Evolutionary conservation across 2,797 vertebrate species (phyloP).

Genomic region (Pachyuromys duprasi): DNA sequence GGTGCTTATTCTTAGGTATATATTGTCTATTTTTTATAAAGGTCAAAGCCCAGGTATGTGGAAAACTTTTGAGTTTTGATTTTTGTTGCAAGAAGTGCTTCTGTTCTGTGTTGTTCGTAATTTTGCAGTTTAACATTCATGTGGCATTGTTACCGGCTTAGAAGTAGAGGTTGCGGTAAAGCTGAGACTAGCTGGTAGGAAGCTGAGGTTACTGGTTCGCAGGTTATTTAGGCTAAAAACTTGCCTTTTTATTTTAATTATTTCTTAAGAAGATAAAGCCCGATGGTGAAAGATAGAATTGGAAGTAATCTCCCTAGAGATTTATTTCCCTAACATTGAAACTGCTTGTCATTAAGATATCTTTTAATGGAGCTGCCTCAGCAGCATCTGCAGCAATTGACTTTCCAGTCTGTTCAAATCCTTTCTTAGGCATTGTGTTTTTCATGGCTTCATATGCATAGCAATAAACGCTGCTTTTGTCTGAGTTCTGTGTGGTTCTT

Average conservation of each 20-base stretch:
- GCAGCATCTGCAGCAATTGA: not conserved
- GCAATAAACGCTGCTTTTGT: conserved; percentile 52
- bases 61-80: conserved; percentile 42
- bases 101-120: not conserved
- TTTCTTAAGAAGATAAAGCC: conserved; percentile 48
- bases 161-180: conserved; percentile 14
- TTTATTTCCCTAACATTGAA: not conserved
- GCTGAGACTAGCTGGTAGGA: not conserved
- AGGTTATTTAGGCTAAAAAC: not conserved
- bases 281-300: not conserved
- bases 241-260: conserved; percentile 34
- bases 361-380: not conserved
- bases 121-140: conserved; percentile 34
- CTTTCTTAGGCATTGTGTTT: not conserved
- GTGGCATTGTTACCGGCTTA: conserved; percentile 11
- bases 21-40: not conserved
- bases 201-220: not conserved
- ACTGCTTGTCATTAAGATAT: not conserved
- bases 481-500: not conserved
- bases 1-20: not conserved
- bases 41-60: conserved; percentile 26
- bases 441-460: conserved; percentile 16
- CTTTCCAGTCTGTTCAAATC: not conserved
- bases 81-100: conserved; percentile 30
- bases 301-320: not conserved